These are phyloP conservation scores for Arbacia lixula DNA, from an alignment of 53 echinoderm and acorn worm genomes.

Conservation along the genomic window DNA sequence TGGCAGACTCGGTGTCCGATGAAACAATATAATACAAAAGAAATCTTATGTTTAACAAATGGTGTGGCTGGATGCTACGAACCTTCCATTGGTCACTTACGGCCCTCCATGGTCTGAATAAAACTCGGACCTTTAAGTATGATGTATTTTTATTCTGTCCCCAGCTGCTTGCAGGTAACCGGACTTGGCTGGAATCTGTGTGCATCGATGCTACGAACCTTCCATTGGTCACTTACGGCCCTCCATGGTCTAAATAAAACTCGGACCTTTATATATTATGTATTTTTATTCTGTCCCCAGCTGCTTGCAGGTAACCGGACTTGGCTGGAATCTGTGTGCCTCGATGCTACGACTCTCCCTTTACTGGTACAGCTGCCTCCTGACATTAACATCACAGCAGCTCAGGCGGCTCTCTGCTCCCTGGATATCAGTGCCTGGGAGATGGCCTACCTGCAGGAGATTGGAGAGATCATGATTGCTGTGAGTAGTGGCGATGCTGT, in stretches of 20 bases:
- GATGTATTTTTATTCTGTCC: neutral
- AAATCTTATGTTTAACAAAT: too few species aligned
- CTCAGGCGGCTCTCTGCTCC: slow-evolving; percentile 68
- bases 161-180: slow-evolving; percentile 8
- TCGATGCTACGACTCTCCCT: slow-evolving; percentile 23
- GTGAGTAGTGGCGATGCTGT: slow-evolving; percentile 14
- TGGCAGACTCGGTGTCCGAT: too few species aligned
- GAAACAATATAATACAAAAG: too few species aligned
- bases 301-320: slow-evolving; percentile 10
- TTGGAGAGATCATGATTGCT: slow-evolving; percentile 24
- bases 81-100: too few species aligned
- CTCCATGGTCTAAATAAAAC: too few species aligned
- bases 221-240: too few species aligned
- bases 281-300: slow-evolving; percentile 1
- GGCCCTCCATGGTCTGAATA: too few species aligned
- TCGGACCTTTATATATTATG: neutral
- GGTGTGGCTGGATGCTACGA: too few species aligned
- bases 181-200: slow-evolving; percentile 31
- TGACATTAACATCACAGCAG: slow-evolving; percentile 53
- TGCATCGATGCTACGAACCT: too few species aligned
- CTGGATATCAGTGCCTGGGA: slow-evolving; percentile 47
- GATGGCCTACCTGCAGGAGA: slow-evolving; percentile 58
- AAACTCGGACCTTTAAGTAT: neutral
- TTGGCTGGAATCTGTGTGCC: slow-evolving; percentile 52
- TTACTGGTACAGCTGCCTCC: slow-evolving; percentile 56